Evolutionary conservation across 1,140 invertebrate genomes (phyloP).

Genomic region (Aphidius ervi): DNA sequence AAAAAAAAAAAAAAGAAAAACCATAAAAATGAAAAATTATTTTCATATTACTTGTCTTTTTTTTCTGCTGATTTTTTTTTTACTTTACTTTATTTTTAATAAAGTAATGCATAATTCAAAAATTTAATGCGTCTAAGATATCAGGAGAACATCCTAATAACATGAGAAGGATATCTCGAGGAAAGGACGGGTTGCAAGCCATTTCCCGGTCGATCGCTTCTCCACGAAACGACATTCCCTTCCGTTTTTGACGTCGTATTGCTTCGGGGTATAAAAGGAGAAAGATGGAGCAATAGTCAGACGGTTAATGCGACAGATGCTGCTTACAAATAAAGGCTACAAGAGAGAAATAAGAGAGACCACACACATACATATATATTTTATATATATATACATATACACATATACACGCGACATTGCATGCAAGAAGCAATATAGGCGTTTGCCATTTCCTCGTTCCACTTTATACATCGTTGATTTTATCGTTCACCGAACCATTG

Average conservation of each 20-base stretch:
- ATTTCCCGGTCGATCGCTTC: conserved; percentile 26
- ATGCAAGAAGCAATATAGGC: conserved; percentile 17
- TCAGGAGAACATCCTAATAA: conserved; percentile 2
- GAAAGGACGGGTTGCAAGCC: conserved; percentile 1
- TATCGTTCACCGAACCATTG: too few species aligned
- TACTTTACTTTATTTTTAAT: too few species aligned
- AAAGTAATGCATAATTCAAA: not conserved
- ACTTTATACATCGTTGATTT: conserved; percentile 2
- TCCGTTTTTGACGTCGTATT: conserved; percentile 4
- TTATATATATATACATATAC: not conserved
- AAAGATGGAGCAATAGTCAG: not conserved
- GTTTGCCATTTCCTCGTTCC: conserved; percentile 12
- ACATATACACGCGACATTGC: conserved; percentile 15
- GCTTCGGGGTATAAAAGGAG: not conserved
- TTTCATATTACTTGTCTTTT: too few species aligned
- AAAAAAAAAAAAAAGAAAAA: too few species aligned
- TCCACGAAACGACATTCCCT: conserved; percentile 18
- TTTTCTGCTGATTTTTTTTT: too few species aligned
- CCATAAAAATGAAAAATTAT: too few species aligned
- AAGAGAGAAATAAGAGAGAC: not conserved
- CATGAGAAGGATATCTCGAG: conserved; percentile 9
- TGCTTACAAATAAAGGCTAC: not conserved
- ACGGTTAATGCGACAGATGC: not conserved
- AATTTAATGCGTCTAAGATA: not conserved
- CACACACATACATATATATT: not conserved